Evolutionary conservation across 37 sponge, comb jelly and placozoan genomes (phyloP), one percentile per base, ranked within the genome.

Genomic region (Tethya wilhelma): DNA sequence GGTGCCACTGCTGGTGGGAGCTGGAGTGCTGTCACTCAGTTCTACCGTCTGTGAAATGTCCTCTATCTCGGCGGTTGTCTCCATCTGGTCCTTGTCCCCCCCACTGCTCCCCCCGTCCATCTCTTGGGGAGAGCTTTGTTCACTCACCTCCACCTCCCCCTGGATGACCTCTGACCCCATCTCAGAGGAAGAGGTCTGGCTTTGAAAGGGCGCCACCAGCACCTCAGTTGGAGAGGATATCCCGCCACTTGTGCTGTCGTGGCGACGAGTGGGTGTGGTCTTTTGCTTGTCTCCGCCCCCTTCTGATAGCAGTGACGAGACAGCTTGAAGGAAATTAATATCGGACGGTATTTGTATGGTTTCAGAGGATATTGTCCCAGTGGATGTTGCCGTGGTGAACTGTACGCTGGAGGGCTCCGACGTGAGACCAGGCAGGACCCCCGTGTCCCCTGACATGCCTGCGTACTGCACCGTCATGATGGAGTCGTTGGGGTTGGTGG

Each of bases 201-300:
- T 37, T 6, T 80, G 76, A 58, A 80, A 60, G 3, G 82, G 77
- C 25, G 59, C 62, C 26, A 87, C 82, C 8, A 87, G 81, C 33
- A 87, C 82, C 20, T 87, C 88, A 14, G 82, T 87, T 3, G 88
- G 88, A 34, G 88, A 87, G 34, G 77, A 79, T 7, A 87, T 74
- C 2, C 80, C 87, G 5, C 73, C 80, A 39, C 86, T 72, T 29
- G 23, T 55, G 60, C 71, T 70, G 32, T 68, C 77, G 0, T 36
- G 64, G 17, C 67, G 55, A 0, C 29, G 20, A 29, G 38, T 70
- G 33, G 2, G 59, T 36, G 42, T 40, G 14, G 5, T 23, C 3
- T 28, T 28, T 20, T 33, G 28, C 2, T 17, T n/a, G 23, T 32
- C 70, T 31, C 23, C 62, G 22, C 71, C 67, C 1, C 56, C 84